Evolutionary conservation across 2,113 vertebrate species (phyloP).

Genomic region (Lucifuga dentata): DNA sequence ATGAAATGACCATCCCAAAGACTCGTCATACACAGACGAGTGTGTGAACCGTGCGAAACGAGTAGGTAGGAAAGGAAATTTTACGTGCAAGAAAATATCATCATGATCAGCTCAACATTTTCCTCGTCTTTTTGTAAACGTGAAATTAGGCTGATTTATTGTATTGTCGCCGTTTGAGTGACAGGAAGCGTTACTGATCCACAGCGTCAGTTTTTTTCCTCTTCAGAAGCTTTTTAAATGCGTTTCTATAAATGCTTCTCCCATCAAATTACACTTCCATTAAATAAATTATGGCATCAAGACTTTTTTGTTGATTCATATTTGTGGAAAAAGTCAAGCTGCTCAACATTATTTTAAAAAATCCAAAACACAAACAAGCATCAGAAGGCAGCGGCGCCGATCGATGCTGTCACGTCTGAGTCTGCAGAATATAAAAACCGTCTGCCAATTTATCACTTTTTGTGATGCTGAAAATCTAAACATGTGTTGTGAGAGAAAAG

Average conservation of each 20-base stretch:
- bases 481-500: slow-evolving; percentile 32
- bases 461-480: slow-evolving; percentile 46
- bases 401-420: slow-evolving; percentile 46
- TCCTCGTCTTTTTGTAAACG: slow-evolving; percentile 34
- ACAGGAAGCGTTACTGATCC: no score
- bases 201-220: not conserved
- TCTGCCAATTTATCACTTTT: slow-evolving; percentile 49
- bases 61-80: slow-evolving; percentile 27
- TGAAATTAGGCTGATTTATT: slow-evolving; percentile 11
- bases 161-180: no score
- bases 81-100: slow-evolving; percentile 15
- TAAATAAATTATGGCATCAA: slow-evolving; percentile 39
- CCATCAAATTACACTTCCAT: slow-evolving; percentile 63
- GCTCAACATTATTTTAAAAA: not conserved
- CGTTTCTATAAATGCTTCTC: slow-evolving; percentile 56
- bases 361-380: not conserved
- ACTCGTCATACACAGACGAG: slow-evolving; percentile 42
- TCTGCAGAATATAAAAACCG: slow-evolving; percentile 26
- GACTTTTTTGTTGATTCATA: slow-evolving; percentile 14
- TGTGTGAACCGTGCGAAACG: slow-evolving; percentile 29
- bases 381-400: not conserved
- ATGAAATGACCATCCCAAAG: slow-evolving; percentile 39
- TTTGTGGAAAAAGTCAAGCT: slow-evolving; percentile 2
- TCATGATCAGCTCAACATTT: not conserved
- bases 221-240: slow-evolving; percentile 50